Evolutionary conservation across 2,888 invertebrate genomes (phyloP), one percentile per base, ranked within the genome.

Genomic region (Macropis europaea): DNA sequence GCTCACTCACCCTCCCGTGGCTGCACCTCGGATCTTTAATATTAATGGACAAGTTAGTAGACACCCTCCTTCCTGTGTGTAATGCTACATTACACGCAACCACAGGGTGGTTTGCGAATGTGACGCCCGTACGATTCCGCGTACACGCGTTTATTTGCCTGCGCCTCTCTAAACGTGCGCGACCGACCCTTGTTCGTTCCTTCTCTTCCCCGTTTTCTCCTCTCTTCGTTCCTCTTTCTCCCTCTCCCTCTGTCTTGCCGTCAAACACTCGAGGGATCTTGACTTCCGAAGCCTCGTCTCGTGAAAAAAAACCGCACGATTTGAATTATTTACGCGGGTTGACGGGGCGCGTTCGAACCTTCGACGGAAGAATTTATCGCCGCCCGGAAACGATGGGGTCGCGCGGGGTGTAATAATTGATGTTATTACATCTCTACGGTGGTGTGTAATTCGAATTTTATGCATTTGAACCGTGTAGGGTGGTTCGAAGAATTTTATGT

Each of bases 1-100:
- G 71, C n/a, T 47, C 48, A 64, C 53, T 48, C 28, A 57, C 42
- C 34, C 66, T 67, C 60, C 63, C 73, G 66, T 54, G 76, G 64
- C 77, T 75, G 83, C 86, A 85, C 86, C 85, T 76, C 72, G 84
- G 85, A 81, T 82, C 86, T 88, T 89, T 86, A 88, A 88, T 89
- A 89, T 89, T 89, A 88, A 89, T 87, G 86, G 85, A 85, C 86
- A 84, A 88, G 88, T 89, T 89, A 89, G 87, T 82, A 83, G 85
- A 84, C 82, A 83, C 79, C 74, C 77, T 74, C 69, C 70, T 73
- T 59, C 68, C 64, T 67, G 52, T 19, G 66, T 56, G 76, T 68
- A 79, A 79, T 66, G 77, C 74, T 74, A 48, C 53, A n/a, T n/a
- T n/a, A n/a, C n/a, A n/a, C 48, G 64, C 69, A 60, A 63, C 64